Evolutionary conservation across 1,140 invertebrate species (phyloP), one percentile per base, ranked within the genome.

Genomic region (Psix sp.): DNA sequence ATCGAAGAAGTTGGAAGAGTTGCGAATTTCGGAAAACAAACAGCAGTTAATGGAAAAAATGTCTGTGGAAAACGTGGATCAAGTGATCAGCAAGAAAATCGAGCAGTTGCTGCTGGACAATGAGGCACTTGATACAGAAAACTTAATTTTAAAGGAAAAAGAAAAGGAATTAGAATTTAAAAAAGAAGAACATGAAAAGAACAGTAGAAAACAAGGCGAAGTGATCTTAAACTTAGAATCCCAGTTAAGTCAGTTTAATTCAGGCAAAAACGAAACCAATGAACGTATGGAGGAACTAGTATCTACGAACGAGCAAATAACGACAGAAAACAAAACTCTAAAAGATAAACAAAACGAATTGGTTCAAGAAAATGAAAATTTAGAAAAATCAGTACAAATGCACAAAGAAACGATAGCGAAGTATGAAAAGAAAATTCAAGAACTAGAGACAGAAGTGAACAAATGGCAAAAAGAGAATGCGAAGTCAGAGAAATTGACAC

Each of bases 91-190:
- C 26, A 51, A 63, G 7, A 42, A 54, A 45, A 72, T 75, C 11
- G 38, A 70, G 3, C 56, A 45, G 3, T 21, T 62, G 13, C 29
- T 71, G 10, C 6, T 63, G 20, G 59, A 72, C 0, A 72, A 72
- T 33, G 56, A 74, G 71, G 43, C 67, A 18, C 4, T 76, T 35
- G 54, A 52, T 29, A 11, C 26, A 14, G 63, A 78, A 65, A 56
- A 66, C 40, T 11, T 63, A 6, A 21, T 49, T 24, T 42, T 77
- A 5, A 76, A 74, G 36, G 68, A 82, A 18, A 71, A 66, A 11
- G 57, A 82, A 48, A 81, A 80, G 33, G 73, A 80, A 31, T 51
- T 82, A 36, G 16, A 77, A 7, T 78, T 79, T n/a, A 63, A 73
- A 36, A 81, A 77, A 21, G 49, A 79, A 24, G 74, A 83, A 26